Base-by-base conservation (phyloP, 2,888 invertebrate genomes). In the Aleiodes alternator region DNA sequence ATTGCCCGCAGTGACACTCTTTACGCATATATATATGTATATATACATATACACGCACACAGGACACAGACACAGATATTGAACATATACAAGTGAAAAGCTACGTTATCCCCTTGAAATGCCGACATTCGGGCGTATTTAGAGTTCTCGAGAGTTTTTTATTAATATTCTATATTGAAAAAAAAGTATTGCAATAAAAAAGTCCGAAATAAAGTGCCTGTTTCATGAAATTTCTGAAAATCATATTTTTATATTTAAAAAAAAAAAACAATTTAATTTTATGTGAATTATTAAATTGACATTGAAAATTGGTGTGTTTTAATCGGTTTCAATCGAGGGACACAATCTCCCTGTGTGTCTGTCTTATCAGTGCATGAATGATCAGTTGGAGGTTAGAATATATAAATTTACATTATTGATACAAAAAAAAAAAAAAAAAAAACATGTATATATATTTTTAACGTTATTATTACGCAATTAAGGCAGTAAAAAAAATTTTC, bases 71-170 rank as follows among this genome's bases (percentile, higher is more conserved):
- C 23, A 23, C 23, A 23, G 23, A 23, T 23, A 23, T 23, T 23
- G 23, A 2, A 34, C 64, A 23, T 16, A 43, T 51, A 11, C 70
- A 48, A 43, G 69, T 38, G 71, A 53, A 55, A 55, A 61, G 70
- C 64, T 71, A 64, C 64, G 69, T 72, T 23, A 77, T 56, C 38
- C n/a, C 56, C 50, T 14, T 80, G 82, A 84, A 83, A 84, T 84
- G 83, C 81, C 84, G 84, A 84, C 81, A 82, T 81, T 81, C 82
- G 82, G 83, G 83, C 81, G 84, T 82, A 82, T 85, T 82, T 85
- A 82, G 23, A 23, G 83, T 81, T 80, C 81, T 82, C 81, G 79
- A 80, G 48, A 72, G 50, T 72, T 38, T 50, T 50, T 23, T 23
- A n/a, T 23, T 23, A 23, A n/a, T n/a, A n/a, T n/a, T n/a, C 2